These are phyloP conservation scores for Batillaria attramentaria DNA, from an alignment of 1,140 invertebrate species.

Conservation along the genomic window DNA sequence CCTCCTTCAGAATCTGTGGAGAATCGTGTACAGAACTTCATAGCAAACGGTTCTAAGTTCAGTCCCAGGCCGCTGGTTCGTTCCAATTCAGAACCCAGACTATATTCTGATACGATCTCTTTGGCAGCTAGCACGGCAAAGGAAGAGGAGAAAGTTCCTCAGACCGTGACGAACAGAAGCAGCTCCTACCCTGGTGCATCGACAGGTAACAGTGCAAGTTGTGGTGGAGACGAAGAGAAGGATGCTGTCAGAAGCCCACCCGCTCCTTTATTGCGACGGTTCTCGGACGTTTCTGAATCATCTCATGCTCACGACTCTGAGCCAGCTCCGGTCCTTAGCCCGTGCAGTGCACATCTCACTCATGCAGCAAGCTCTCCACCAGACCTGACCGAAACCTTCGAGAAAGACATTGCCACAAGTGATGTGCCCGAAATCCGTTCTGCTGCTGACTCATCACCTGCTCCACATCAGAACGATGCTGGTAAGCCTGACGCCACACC, in stretches of 20 bases:
- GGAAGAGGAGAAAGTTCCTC: neutral
- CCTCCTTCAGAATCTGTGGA: neutral
- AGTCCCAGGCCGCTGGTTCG: slow-evolving; percentile 2
- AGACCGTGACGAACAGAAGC: neutral
- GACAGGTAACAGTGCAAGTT: neutral
- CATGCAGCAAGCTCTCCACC: too few species aligned
- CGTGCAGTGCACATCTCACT: too few species aligned
- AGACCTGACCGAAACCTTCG: too few species aligned
- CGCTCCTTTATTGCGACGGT: too few species aligned
- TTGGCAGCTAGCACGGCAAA: neutral
- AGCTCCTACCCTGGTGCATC: slow-evolving; percentile 5
- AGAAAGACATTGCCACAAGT: too few species aligned
- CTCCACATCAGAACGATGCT: too few species aligned
- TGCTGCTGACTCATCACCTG: too few species aligned
- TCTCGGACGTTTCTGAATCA: too few species aligned
- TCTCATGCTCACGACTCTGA: too few species aligned
- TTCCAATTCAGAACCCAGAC: slow-evolving; percentile 13
- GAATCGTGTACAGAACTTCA: slow-evolving; percentile 22
- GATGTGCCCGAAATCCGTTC: too few species aligned
- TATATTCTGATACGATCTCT: slow-evolving; percentile 10
- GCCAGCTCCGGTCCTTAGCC: too few species aligned
- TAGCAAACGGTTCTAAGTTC: slow-evolving; percentile 18
- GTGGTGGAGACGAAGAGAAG: neutral
- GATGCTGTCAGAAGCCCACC: neutral
- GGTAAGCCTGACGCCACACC: too few species aligned